Evolutionary conservation across 2,113 vertebrate species (phyloP).

Genomic region (Apteryx owenii): DNA sequence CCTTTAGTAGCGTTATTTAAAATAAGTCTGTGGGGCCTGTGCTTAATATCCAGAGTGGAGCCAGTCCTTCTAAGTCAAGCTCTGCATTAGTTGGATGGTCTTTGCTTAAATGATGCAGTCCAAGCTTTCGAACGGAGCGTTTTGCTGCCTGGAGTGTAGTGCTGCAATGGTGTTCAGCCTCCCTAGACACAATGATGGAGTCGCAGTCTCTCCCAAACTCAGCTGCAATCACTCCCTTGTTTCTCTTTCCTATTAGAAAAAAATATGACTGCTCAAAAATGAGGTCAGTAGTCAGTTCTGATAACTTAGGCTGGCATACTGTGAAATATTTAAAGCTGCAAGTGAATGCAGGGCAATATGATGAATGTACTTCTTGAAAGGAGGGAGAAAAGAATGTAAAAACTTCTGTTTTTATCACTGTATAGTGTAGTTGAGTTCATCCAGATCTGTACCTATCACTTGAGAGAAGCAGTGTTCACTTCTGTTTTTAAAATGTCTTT

Average conservation of each 20-base stretch:
- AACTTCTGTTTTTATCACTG: background rate
- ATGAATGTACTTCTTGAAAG: background rate
- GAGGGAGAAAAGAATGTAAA: background rate
- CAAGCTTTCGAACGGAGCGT: background rate
- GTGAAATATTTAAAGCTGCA: background rate
- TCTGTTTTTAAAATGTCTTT: background rate
- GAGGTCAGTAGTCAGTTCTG: background rate
- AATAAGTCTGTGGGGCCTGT: background rate
- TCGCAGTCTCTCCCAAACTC: background rate
- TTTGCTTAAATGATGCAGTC: background rate
- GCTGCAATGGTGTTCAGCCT: background rate
- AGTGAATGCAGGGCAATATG: background rate
- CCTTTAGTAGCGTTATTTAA: background rate
- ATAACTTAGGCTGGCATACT: background rate
- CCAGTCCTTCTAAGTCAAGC: background rate
- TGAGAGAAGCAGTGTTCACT: background rate
- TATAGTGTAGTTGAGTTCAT: background rate
- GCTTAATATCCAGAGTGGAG: background rate
- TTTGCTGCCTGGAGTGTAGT: background rate
- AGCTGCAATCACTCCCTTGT: background rate
- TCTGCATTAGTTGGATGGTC: background rate
- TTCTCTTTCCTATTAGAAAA: background rate
- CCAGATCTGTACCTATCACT: background rate
- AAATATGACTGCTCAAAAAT: background rate
- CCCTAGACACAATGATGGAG: background rate